Percentiles rank a stretch among this genome's conserved stretches.
These are phyloP conservation scores for Brienomyrus longianalis DNA, from an alignment of 2,113 vertebrate genomes.

Conservation along the genomic window DNA sequence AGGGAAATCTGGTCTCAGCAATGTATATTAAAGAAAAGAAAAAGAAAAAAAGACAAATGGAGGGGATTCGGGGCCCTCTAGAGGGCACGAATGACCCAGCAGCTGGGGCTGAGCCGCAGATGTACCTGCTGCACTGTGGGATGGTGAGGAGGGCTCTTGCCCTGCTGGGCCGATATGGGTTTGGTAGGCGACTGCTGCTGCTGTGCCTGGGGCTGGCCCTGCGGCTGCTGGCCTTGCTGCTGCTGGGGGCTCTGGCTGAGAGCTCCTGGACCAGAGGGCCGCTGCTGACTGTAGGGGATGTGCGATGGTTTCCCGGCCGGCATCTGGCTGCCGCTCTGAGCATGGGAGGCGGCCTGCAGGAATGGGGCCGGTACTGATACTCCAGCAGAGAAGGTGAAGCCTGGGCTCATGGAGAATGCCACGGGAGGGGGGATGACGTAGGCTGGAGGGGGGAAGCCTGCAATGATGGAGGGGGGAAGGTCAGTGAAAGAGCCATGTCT, in stretches of 20 bases:
- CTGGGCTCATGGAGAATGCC: constrained; percentile 89
- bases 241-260: constrained; percentile 76
- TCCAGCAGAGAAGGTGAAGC: constrained; percentile 85
- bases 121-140: constrained; percentile 85
- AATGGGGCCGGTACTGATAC: constrained; percentile 86
- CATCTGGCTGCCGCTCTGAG: constrained; percentile 74
- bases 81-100: background rate
- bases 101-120: background rate
- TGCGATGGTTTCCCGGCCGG: constrained; percentile 89
- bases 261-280: constrained; percentile 85
- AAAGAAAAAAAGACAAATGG: background rate
- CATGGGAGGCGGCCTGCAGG: constrained; percentile 79
- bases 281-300: constrained; percentile 98
- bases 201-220: constrained; percentile 67
- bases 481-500: background rate
- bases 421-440: constrained; percentile 93
- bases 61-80: background rate
- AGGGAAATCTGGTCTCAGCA: background rate
- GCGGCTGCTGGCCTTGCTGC: constrained; percentile 51
- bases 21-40: background rate
- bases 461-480: constrained; percentile 13
- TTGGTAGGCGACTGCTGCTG: constrained; percentile 83
- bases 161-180: constrained; percentile 63
- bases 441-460: constrained; percentile 89
- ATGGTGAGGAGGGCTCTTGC: constrained; percentile 88